These are phyloP conservation scores for Gymnothorax reevesii DNA, from an alignment of 2,797 vertebrate genomes.

Conservation along the genomic window DNA sequence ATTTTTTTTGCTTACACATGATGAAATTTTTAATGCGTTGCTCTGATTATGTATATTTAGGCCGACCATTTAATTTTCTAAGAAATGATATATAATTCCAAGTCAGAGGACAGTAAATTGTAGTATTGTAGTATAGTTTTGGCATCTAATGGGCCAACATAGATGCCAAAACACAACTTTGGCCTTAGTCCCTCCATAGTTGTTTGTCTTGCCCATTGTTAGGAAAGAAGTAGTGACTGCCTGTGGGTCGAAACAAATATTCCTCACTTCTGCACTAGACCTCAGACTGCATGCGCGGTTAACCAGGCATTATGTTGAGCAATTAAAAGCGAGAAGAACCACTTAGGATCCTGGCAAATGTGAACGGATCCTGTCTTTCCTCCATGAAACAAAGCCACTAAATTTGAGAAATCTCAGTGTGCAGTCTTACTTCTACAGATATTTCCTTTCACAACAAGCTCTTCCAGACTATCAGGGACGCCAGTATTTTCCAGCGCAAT, in stretches of 20 bases:
- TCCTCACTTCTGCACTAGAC: constrained; percentile 55
- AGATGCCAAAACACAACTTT: background rate
- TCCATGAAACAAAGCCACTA: constrained; percentile 59
- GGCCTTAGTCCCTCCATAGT: background rate
- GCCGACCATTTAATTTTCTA: background rate
- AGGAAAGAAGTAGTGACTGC: background rate
- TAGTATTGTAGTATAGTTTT: background rate
- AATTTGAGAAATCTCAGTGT: constrained; percentile 67
- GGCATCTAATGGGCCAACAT: background rate
- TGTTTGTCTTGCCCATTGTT: constrained; percentile 6
- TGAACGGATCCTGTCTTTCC: constrained; percentile 56
- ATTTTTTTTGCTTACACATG: background rate
- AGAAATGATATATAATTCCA: background rate
- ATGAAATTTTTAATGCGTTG: background rate
- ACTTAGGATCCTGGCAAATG: constrained; percentile 51
- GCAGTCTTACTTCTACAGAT: constrained; percentile 47
- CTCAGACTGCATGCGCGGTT: constrained; percentile 43
- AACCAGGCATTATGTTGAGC: constrained; percentile 47
- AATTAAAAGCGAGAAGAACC: constrained; percentile 50
- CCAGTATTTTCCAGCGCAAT: constrained; percentile 44
- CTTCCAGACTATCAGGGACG: constrained; percentile 50
- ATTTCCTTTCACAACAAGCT: constrained; percentile 38
- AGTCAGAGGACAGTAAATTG: too few relatives aligned
- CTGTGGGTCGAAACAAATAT: constrained; percentile 44
- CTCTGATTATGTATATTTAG: background rate